Percentiles rank a stretch among this genome's conserved stretches.
These are phyloP conservation scores for Bryconaethiops microstoma DNA, from an alignment of 2,797 vertebrate genomes.

Conservation along the genomic window DNA sequence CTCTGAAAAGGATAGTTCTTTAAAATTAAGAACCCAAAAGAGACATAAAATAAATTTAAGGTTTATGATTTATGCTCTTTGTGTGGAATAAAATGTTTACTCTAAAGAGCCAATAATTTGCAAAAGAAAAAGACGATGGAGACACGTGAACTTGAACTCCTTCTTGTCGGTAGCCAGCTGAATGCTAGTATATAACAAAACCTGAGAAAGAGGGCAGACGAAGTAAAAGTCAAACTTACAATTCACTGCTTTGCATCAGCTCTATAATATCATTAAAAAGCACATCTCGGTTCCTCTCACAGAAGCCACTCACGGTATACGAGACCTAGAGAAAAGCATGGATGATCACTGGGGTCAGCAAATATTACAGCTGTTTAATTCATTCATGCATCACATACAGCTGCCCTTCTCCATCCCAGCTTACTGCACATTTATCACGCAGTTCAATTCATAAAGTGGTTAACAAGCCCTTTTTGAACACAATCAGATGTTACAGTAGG, in stretches of 20 bases:
- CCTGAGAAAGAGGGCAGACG: neutral
- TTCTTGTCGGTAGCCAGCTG: neutral
- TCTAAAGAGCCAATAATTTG: neutral
- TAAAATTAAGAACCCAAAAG: neutral
- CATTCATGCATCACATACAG: neutral
- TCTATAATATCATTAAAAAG: slow-evolving; percentile 85
- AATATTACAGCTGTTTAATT: slow-evolving; percentile 6
- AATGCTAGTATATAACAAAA: neutral
- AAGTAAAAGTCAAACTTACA: slow-evolving; percentile 70
- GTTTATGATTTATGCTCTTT: neutral
- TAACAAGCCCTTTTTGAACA: neutral
- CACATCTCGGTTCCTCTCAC: slow-evolving; percentile 83
- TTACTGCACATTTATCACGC: neutral
- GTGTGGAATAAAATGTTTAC: neutral
- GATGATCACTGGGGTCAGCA: neutral
- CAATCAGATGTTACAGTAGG: neutral
- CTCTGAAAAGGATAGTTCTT: neutral
- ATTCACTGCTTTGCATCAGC: slow-evolving; percentile 86
- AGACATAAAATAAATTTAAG: neutral
- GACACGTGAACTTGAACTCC: neutral
- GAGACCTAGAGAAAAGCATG: slow-evolving; percentile 69
- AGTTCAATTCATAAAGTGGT: neutral
- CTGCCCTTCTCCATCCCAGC: neutral
- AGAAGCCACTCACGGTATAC: slow-evolving; percentile 79
- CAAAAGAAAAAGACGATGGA: no score